Evolutionary conservation across 1,140 invertebrate species (phyloP).

Genomic region (Xylocopa sonorina): DNA sequence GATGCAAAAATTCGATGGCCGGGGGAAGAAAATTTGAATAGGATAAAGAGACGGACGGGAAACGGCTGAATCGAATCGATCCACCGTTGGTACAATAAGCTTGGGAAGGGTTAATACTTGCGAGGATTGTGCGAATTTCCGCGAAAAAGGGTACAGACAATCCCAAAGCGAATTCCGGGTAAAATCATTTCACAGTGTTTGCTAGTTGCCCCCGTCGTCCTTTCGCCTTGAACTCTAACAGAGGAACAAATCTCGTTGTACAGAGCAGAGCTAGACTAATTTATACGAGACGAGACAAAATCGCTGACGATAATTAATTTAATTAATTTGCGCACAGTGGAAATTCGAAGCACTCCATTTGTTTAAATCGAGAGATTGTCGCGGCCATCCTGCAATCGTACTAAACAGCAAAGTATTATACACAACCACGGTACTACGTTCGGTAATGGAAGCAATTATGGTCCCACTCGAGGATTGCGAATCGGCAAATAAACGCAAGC

Average conservation of each 20-base stretch:
- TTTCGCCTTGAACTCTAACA: neutral
- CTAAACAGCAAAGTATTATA: too few relatives aligned
- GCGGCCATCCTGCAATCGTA: too few relatives aligned
- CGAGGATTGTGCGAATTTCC: constrained; percentile 18
- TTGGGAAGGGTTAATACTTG: constrained; percentile 24
- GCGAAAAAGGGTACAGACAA: constrained; percentile 1
- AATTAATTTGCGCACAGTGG: too few relatives aligned
- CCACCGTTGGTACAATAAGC: neutral
- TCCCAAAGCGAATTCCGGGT: constrained; percentile 23
- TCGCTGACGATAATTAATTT: too few relatives aligned
- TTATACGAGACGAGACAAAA: neutral
- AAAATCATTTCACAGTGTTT: constrained; percentile 42
- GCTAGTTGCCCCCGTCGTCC: constrained; percentile 5
- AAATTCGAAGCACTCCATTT: too few relatives aligned
- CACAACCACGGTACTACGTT: too few relatives aligned
- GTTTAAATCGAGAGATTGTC: too few relatives aligned
- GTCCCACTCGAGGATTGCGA: rapidly evolving
- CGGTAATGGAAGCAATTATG: too few relatives aligned
- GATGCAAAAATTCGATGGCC: neutral
- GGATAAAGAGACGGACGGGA: neutral
- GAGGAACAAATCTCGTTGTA: neutral
- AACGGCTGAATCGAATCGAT: neutral
- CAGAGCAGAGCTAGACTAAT: neutral
- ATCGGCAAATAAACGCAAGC: neutral
- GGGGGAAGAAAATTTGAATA: neutral